phyloP scores from a whole-genome alignment of 2,888 invertebrate genomes.

The Stenurella melanura region DNA sequence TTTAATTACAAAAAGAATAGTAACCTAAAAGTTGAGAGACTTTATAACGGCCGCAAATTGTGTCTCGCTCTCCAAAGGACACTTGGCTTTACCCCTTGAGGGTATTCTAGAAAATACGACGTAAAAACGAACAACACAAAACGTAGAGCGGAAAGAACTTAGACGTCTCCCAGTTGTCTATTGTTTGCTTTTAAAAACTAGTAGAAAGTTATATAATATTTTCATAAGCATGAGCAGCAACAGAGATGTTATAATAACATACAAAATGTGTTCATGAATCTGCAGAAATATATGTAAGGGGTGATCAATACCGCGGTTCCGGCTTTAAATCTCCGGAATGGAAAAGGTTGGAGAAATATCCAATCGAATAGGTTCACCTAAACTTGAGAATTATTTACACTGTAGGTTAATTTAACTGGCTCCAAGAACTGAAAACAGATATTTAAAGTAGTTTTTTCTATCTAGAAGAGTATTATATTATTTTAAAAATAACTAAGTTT shows the following conservation, averaged over 20 bases:
- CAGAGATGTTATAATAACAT: neutral
- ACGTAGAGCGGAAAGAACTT: constrained; percentile 1
- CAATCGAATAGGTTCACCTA: no score
- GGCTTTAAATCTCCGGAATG: no score
- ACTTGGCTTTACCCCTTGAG: constrained; percentile 4
- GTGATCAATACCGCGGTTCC: no score
- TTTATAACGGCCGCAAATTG: constrained; percentile 11
- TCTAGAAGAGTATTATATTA: no score
- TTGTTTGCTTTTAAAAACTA: constrained; percentile 18
- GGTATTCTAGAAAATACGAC: constrained; percentile 8
- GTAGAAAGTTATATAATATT: neutral
- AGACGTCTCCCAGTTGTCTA: constrained; percentile 11
- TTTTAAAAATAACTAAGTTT: no score
- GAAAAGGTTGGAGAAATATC: no score
- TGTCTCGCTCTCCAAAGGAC: constrained; percentile 17
- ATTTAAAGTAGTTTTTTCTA: no score
- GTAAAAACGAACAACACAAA: constrained; percentile 2
- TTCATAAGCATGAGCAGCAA: neutral
- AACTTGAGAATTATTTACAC: no score
- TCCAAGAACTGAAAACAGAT: no score
- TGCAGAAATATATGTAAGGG: no score
- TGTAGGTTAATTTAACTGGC: no score
- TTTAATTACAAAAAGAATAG: neutral
- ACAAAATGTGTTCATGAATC: no score
- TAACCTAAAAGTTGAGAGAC: neutral